A percentile compares a stretch with the other conserved stretches of the same genome.
phyloP scores from a whole-genome alignment of 2,888 invertebrate species.

The Seladonia tumulorum region DNA sequence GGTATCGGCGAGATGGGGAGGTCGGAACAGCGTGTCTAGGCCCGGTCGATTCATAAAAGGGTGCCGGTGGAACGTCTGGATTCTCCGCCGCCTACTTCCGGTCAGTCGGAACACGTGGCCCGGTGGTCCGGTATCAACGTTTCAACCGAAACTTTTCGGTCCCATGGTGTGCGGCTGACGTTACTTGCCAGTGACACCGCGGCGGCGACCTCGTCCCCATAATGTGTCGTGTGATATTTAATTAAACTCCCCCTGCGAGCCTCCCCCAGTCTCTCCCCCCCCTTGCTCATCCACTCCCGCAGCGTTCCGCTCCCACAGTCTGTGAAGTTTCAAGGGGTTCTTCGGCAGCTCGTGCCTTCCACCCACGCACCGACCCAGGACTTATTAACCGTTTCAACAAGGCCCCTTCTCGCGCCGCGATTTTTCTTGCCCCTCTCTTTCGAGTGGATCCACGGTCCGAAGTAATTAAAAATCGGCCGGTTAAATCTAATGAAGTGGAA shows the following conservation, averaged over 20 bases:
- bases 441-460: conserved; percentile 31
- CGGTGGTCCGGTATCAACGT: conserved; percentile 14
- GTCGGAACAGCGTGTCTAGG: conserved; percentile 40
- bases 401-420: conserved; percentile 54
- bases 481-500: conserved; percentile 58
- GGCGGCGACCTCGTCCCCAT: conserved; percentile 61
- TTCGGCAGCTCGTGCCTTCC: conserved; percentile 48
- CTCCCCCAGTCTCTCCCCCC: conserved; percentile 9
- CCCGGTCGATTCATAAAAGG: conserved; percentile 54
- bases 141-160: conserved; percentile 68
- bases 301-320: conserved; percentile 70
- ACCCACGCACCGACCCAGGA: conserved; percentile 54
- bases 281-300: conserved; percentile 48
- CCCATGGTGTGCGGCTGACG: conserved; percentile 60
- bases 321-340: conserved; percentile 79
- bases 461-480: conserved; percentile 64
- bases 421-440: conserved; percentile 58
- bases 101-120: background rate
- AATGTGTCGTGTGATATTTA: conserved; percentile 81
- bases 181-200: conserved; percentile 70
- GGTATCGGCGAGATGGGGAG: background rate
- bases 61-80: conserved; percentile 59
- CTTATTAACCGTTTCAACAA: conserved; percentile 76
- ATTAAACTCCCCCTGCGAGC: conserved; percentile 73
- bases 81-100: conserved; percentile 36